Conservation (phyloP, 2,888 invertebrate species). For the Pyrocoelia pectoralis region DNA sequence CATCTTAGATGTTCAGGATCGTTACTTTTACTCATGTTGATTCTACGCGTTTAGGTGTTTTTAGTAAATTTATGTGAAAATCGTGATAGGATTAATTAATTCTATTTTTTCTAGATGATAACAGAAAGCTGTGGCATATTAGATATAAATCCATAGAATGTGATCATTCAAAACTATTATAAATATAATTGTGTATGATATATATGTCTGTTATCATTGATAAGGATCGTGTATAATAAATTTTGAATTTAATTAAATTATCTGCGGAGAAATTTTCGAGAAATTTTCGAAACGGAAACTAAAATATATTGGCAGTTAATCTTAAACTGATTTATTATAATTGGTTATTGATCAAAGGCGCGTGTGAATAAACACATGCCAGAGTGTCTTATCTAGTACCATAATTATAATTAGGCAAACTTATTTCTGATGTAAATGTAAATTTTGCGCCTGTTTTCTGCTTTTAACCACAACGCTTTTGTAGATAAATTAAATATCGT, state of each 20-base stretch:
- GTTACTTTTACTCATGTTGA: conserved; percentile 23
- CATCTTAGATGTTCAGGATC: conserved; percentile 23
- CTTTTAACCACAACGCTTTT: not conserved
- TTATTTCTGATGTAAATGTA: not conserved
- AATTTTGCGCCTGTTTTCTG: not conserved
- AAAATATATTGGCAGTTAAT: not conserved
- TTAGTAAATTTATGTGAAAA: conserved; percentile 26
- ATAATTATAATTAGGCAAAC: conserved; percentile 9
- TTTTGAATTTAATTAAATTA: not conserved
- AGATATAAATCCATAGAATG: conserved; percentile 15
- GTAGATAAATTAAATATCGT: conserved; percentile 10
- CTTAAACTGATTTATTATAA: conserved; percentile 12
- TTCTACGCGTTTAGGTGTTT: conserved; percentile 23
- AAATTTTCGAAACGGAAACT: not conserved
- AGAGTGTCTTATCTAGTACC: conserved; percentile 12
- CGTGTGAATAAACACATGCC: conserved; percentile 18
- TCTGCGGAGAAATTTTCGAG: no score
- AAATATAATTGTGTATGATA: not conserved
- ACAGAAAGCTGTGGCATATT: conserved; percentile 18
- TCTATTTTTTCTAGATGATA: conserved; percentile 26
- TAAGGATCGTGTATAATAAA: not conserved
- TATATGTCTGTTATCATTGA: conserved; percentile 2
- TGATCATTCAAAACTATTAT: not conserved
- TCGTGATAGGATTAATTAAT: conserved; percentile 29
- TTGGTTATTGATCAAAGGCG: conserved; percentile 16